Base-by-base conservation (phyloP, 2,797 vertebrate species). In the Rhodeus uyekii region DNA sequence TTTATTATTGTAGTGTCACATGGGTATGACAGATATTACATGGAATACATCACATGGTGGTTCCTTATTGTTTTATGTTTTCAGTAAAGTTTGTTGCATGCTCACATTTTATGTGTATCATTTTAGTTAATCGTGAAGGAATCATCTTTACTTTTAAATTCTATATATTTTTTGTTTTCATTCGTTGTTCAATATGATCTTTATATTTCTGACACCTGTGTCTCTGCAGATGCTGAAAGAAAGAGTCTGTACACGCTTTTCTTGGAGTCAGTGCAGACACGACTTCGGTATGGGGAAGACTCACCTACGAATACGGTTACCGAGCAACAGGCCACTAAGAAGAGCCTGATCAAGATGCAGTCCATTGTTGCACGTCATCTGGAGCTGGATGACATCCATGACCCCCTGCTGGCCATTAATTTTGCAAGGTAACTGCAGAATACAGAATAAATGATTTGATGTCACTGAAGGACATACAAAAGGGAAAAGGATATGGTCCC, bases 201-300 rank as follows among this genome's bases (percentile, higher is more conserved):
- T 24, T 18, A 13, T 10, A n/a, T 53, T 42, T 58, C 7, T 39
- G 29, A 36, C 22, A 1, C 44, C 18, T 13, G 68, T 73, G 8
- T 6, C 86, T 29, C 24, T 68, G 48, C 91, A 99, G 98, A 98
- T 82, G 95, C 97, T 24, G 97, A 99, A 87, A 95, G 98, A 80
- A 99, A 99, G 92, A 98, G 96, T 88, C 87, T 99, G 4, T 97
- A 99, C 72, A 93, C 95, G 0, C 92, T 97, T n/a, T 99, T 99
- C 88, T 86, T 99, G 91, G 97, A 99, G 82, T 98, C 98, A 0
- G 96, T 99, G 78, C 98, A 98, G 90, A 97, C 96, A 0, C 96
- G 97, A 27, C 95, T 99, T 60, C 93, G 96, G 32, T 95, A 94
- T 1, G 95, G 95, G 19, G 97, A 97, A 27, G 94, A 94, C 14